Evolutionary conservation across 2,113 vertebrate species (phyloP), one percentile per base, ranked within the genome.

Genomic region (Lophura nycthemera): DNA sequence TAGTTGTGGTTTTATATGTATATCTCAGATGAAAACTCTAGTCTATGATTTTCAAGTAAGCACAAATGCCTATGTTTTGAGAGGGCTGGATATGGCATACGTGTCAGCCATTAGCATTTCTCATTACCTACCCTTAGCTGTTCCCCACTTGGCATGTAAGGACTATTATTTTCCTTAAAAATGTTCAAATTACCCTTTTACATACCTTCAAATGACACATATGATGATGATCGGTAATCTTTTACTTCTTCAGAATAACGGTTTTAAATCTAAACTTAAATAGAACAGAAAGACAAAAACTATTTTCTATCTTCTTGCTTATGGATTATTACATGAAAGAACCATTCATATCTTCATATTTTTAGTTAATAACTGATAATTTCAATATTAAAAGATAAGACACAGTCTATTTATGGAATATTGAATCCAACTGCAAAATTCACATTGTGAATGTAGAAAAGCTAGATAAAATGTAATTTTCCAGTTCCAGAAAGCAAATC

Each of bases 361-460:
- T 89, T 89, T 78, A 84, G 47, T 83, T 93, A 75, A 82, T 54
- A 22, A 64, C 71, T 50, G 81, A 56, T 47, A 45, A 43, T 71
- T 90, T 93, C 81, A 76, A 90, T 93, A 75, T 47, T 64, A 78
- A 52, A 95, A 92, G 47, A 86, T 90, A 90, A 88, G 25, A 86
- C 56, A 14, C 40, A 72, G 48, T 50, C 36, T 54, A 34, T 13
- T 13, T 5, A 54, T 10, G 36, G 69, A 43, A 38, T 38, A 38
- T 80, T 66, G 40, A 72, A 48, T 43, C 57, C n/a, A 15, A 16
- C 59, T 48, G 40, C 89, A 78, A 70, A n/a, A 38, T 6, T 72
- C 85, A 40, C 34, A 22, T 21, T 64, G 57, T 36, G 52, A 15
- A 75, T 17, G 22, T 40, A 66, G 48, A 15, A 66, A 66, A 38